Evolutionary conservation across 2,888 invertebrate genomes (phyloP).

Genomic region (Deroplatys truncata): DNA sequence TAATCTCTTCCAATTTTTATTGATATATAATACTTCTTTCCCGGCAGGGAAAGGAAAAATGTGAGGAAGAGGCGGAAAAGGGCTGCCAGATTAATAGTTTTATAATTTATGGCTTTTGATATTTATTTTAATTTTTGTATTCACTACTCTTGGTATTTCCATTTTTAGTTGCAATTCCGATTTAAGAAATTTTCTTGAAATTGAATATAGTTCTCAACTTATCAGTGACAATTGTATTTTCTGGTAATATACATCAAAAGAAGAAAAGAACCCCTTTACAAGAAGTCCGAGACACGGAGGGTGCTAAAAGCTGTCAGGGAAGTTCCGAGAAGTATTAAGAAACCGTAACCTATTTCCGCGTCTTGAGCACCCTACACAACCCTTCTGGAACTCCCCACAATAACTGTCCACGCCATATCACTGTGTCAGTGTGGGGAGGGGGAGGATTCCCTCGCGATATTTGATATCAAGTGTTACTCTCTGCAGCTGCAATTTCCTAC

Average conservation of each 20-base stretch:
- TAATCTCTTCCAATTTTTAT: too few species aligned
- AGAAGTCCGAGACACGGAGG: neutral
- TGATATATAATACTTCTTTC: too few species aligned
- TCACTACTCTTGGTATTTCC: too few species aligned
- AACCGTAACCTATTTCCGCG: constrained; percentile 1
- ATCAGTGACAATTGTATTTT: neutral
- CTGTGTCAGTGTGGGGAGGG: neutral
- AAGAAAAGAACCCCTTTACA: neutral
- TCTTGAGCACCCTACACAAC: constrained; percentile 5
- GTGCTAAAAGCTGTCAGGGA: neutral
- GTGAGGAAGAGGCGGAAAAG: too few species aligned
- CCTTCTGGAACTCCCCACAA: constrained; percentile 1
- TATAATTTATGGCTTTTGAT: too few species aligned
- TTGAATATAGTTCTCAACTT: too few species aligned
- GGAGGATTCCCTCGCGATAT: neutral
- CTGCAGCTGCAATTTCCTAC: neutral
- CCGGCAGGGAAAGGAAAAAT: too few species aligned
- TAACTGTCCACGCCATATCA: constrained; percentile 12
- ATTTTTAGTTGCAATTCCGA: too few species aligned
- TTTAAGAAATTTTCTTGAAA: too few species aligned
- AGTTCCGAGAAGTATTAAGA: neutral
- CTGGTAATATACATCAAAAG: neutral
- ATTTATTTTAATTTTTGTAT: too few species aligned
- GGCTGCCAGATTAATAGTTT: too few species aligned
- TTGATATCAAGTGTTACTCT: neutral